A percentile compares a stretch with the other conserved stretches of the same genome.
phyloP scores from a whole-genome alignment of 2,888 invertebrate genomes.

The Auanema freiburgensis region DNA sequence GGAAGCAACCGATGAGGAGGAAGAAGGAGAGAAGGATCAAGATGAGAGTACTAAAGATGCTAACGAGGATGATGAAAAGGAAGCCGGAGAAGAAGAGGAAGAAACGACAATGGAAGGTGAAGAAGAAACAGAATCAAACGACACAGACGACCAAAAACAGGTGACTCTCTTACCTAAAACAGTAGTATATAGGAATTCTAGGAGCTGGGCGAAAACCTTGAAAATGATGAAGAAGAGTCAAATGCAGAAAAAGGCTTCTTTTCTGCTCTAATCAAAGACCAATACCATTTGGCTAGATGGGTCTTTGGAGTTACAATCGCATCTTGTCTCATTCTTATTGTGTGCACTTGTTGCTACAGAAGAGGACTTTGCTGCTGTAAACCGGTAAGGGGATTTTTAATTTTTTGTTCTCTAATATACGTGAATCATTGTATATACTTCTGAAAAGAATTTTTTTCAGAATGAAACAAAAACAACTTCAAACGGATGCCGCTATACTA shows the following conservation, averaged over 20 bases:
- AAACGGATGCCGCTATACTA: slow-evolving; percentile 40
- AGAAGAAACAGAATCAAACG: slow-evolving; percentile 3
- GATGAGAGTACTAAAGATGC: slow-evolving; percentile 1
- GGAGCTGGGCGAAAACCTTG: not conserved
- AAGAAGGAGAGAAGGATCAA: slow-evolving; percentile 11
- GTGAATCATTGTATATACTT: too few relatives aligned
- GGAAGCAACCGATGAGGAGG: slow-evolving; percentile 12
- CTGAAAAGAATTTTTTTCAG: not conserved
- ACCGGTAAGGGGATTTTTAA: not conserved
- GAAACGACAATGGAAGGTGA: slow-evolving; percentile 18
- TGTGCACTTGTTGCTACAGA: slow-evolving; percentile 12
- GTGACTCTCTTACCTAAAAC: too few relatives aligned
- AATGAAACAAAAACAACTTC: slow-evolving; percentile 32
- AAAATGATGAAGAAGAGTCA: slow-evolving; percentile 4
- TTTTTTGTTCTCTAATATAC: too few relatives aligned
- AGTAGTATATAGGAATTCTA: too few relatives aligned
- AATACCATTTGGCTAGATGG: slow-evolving; percentile 14
- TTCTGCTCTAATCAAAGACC: not conserved
- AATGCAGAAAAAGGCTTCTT: not conserved
- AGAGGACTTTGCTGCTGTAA: slow-evolving; percentile 10
- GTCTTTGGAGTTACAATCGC: slow-evolving; percentile 15
- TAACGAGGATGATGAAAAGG: slow-evolving; percentile 11
- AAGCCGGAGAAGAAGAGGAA: slow-evolving; percentile 18
- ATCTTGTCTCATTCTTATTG: slow-evolving; percentile 13
- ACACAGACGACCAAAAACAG: slow-evolving; percentile 5